A percentile compares a stretch with the other conserved stretches of the same genome.
phyloP scores from a whole-genome alignment of 1,140 invertebrate genomes.

The Pseudomyrmex pallidus region DNA sequence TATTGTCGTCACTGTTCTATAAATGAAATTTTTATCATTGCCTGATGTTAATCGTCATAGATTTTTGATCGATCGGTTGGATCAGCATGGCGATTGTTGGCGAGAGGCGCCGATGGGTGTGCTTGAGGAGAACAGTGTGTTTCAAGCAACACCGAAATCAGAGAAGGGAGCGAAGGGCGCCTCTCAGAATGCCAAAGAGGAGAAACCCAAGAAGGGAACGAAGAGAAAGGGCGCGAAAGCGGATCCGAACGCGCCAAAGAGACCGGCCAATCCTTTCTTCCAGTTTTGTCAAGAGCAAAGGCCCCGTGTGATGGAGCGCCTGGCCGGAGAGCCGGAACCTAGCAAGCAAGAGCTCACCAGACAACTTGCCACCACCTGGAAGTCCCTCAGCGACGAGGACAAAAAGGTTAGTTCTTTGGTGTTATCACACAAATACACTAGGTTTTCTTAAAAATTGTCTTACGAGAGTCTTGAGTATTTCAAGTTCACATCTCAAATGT shows the following conservation, averaged over 20 bases:
- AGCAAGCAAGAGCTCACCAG: conserved; percentile 91
- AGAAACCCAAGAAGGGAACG: conserved; percentile 82
- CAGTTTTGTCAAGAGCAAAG: conserved; percentile 93
- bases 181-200: conserved; percentile 78
- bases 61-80: conserved; percentile 84
- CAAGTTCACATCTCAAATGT: no score
- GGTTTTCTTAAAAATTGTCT: no score
- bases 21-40: not conserved
- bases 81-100: conserved; percentile 84
- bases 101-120: conserved; percentile 84
- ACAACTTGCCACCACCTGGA: conserved; percentile 90
- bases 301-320: conserved; percentile 89
- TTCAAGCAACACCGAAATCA: conserved; percentile 78
- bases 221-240: conserved; percentile 84
- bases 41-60: conserved; percentile 60
- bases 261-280: conserved; percentile 92
- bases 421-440: not conserved
- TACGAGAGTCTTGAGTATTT: no score
- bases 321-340: conserved; percentile 88
- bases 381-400: conserved; percentile 88
- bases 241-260: conserved; percentile 92
- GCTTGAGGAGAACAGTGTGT: conserved; percentile 83
- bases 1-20: conserved; percentile 60
- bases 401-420: conserved; percentile 86
- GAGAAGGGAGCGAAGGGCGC: conserved; percentile 79